Base-by-base conservation (phyloP, 1,140 invertebrate genomes). In the Goniozus legneri region DNA sequence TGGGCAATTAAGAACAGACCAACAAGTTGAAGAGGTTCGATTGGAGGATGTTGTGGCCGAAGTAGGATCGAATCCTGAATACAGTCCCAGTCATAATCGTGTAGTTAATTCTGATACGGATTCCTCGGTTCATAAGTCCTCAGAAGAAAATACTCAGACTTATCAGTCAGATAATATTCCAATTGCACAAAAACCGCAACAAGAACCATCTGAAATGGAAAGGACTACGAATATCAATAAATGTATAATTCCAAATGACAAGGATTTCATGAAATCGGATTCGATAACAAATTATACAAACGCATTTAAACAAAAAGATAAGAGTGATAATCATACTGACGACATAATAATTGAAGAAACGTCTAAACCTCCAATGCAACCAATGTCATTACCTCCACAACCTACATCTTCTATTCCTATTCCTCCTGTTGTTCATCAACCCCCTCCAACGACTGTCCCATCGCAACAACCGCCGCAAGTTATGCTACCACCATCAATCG, bases 1-100 rank as follows among this genome's bases (percentile, higher is more conserved):
- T 21, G 56, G 71, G 39, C 72, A 73, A 41, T 39, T 73, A 15
- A 62, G 71, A 34, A 64, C 65, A 1, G 71, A 76, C 18, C 73
- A 76, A 32, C 59, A 71, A 15, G 71, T 75, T 1, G 73, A 76
- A 20, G 73, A 76, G 50, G 72, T 75, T 0, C 55, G 68, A 24
- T 50, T 76, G 3, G 73, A 76, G 27, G 73, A 76, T 30, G 66
- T 76, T 0, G 72, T 76, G 0, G 68, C 60, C 0, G 73, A 76
- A 52, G 64, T 66, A 6, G 63, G 58, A 41, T 69, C 69, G 0
- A 70, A 67, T n/a, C 50, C 59, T 6, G 67, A 71, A 6, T 73
- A 71, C 24, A 72, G 64, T 40, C 44, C 60, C 21, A 67, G 52
- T 50, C 56, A 44, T 16, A 67, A 58, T 40, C 63, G 69, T 2